Evolutionary conservation across 1,140 invertebrate species (phyloP).

Genomic region (Pseudobourletiella spinata): DNA sequence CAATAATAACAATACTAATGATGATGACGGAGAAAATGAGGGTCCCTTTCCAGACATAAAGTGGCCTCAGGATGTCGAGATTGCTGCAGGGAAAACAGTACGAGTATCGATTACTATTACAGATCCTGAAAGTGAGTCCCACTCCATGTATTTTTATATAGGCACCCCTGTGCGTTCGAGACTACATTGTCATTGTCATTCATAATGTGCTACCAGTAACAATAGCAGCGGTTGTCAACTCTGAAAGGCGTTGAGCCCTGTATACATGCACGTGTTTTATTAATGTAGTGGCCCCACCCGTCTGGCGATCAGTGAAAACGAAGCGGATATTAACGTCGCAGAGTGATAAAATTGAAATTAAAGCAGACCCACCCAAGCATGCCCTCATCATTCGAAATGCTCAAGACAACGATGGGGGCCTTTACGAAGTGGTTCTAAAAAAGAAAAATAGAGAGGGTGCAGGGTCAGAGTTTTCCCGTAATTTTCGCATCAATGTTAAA

Average conservation of each 20-base stretch:
- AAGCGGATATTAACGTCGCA: conserved; percentile 5
- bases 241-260: too few relatives aligned
- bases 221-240: too few relatives aligned
- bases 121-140: conserved; percentile 3
- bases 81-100: background rate
- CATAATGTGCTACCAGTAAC: too few relatives aligned
- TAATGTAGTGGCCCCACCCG: background rate
- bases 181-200: too few relatives aligned
- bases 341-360: background rate
- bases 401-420: conserved; percentile 7
- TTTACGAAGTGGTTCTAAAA: conserved; percentile 8
- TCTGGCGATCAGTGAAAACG: conserved; percentile 2
- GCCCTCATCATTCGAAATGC: conserved; percentile 9
- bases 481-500: background rate
- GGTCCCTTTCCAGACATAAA: background rate
- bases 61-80: background rate
- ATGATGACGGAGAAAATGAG: background rate
- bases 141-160: too few relatives aligned
- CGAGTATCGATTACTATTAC: background rate
- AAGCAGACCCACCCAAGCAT: background rate
- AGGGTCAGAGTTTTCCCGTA: conserved; percentile 1
- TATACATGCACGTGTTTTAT: too few relatives aligned
- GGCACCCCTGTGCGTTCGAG: too few relatives aligned
- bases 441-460: background rate
- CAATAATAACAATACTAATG: background rate